These are phyloP conservation scores for Silvanus unidentatus DNA, from an alignment of 2,888 invertebrate species.

Conservation along the genomic window DNA sequence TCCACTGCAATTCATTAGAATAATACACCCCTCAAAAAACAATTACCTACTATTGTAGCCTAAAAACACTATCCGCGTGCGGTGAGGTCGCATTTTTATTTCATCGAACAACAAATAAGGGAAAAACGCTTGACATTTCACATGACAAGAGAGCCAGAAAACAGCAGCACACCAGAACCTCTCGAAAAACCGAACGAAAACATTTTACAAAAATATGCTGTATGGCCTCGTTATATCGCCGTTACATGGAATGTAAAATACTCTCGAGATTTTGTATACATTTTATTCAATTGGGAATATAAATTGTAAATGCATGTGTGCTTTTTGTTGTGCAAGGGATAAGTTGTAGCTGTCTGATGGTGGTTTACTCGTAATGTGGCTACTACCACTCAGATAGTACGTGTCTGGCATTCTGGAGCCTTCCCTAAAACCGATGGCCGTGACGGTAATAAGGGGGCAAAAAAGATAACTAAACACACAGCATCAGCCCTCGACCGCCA, in stretches of 20 bases:
- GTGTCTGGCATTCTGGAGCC: slow-evolving; percentile 4
- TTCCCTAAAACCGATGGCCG: not conserved
- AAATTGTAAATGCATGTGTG: slow-evolving; percentile 11
- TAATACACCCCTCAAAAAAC: too few species aligned
- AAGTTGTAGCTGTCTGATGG: not conserved
- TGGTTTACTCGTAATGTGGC: slow-evolving; percentile 6
- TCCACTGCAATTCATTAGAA: too few species aligned
- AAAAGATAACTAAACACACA: not conserved
- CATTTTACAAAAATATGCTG: too few species aligned
- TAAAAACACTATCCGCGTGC: too few species aligned
- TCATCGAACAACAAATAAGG: too few species aligned
- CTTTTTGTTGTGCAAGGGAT: not conserved
- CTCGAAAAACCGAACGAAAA: too few species aligned
- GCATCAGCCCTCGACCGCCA: not conserved
- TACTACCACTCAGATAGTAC: slow-evolving; percentile 2
- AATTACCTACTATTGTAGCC: too few species aligned
- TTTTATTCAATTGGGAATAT: slow-evolving; percentile 13
- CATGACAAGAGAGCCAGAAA: too few species aligned
- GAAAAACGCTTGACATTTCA: too few species aligned
- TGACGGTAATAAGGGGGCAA: not conserved
- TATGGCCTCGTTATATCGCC: too few species aligned
- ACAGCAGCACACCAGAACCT: too few species aligned
- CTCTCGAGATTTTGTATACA: slow-evolving; percentile 8
- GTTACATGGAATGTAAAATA: slow-evolving; percentile 2
- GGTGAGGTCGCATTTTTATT: too few species aligned